Evolutionary conservation across 2,113 vertebrate species (phyloP).

Genomic region (Dinomys branickii): DNA sequence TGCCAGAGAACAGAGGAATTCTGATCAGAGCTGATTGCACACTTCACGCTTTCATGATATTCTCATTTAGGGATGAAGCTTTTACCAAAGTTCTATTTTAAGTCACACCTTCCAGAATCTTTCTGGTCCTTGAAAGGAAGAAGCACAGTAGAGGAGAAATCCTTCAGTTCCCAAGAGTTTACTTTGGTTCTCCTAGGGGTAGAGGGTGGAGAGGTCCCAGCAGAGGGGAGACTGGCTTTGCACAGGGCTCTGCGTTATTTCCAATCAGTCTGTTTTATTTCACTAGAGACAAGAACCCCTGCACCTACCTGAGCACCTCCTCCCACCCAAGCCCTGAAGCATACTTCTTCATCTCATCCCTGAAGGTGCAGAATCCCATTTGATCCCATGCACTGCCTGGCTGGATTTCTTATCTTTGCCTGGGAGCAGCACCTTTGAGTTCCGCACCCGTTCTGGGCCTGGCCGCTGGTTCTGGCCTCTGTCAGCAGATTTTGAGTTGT

Average conservation of each 20-base stretch:
- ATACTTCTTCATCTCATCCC: background rate
- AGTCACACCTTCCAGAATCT: conserved; percentile 75
- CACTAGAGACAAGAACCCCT: background rate
- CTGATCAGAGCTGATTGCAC: conserved; percentile 72
- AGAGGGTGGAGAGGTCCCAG: background rate
- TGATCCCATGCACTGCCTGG: background rate
- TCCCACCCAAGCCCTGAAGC: background rate
- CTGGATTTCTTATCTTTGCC: background rate
- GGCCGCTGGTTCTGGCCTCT: background rate
- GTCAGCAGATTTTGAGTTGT: background rate
- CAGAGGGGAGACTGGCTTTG: background rate
- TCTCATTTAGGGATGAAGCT: conserved; percentile 83
- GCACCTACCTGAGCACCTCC: background rate
- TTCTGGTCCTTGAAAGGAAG: conserved; percentile 79
- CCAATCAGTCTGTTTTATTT: background rate
- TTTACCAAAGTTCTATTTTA: conserved; percentile 84
- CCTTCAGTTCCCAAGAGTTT: conserved; percentile 67
- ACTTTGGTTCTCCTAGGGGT: background rate
- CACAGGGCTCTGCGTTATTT: background rate
- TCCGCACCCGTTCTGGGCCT: accelerated
- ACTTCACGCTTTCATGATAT: conserved; percentile 81
- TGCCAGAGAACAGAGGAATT: conserved; percentile 79
- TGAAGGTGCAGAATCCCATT: background rate
- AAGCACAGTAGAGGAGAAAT: conserved; percentile 70
- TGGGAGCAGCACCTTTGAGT: background rate